Evolutionary conservation across 2,888 invertebrate species (phyloP).

Genomic region (Papilio demoleus): DNA sequence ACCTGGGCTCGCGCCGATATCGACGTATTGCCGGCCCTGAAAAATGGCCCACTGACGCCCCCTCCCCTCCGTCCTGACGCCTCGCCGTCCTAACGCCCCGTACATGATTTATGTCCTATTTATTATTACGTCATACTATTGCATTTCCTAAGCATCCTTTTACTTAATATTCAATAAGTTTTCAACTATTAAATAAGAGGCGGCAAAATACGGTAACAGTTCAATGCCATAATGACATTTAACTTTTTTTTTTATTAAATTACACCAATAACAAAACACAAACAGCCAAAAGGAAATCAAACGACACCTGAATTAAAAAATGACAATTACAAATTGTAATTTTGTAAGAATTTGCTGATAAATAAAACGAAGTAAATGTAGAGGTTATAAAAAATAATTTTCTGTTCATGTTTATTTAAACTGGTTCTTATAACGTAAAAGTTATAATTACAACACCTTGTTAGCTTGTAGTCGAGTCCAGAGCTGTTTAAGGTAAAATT

Average conservation of each 20-base stretch:
- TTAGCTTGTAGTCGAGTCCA: background rate
- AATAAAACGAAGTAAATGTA: background rate
- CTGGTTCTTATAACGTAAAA: background rate
- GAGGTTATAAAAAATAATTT: background rate
- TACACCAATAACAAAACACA: background rate
- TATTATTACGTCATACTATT: slow-evolving; percentile 5
- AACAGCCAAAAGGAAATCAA: too few species aligned
- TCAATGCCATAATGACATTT: background rate
- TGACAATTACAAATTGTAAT: too few species aligned
- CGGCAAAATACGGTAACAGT: too few species aligned
- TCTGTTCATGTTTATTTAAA: background rate
- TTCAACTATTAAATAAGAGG: background rate
- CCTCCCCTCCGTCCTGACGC: background rate
- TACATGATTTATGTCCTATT: slow-evolving; percentile 30
- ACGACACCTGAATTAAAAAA: background rate
- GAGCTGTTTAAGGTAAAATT: slow-evolving; percentile 29
- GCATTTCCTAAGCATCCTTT: background rate
- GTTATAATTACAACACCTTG: background rate
- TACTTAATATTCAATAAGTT: background rate
- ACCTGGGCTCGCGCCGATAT: slow-evolving; percentile 45
- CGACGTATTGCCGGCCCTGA: slow-evolving; percentile 46
- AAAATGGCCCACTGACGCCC: slow-evolving; percentile 42
- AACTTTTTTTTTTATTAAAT: background rate
- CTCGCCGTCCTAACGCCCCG: slow-evolving; percentile 5
- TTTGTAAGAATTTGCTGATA: background rate